A percentile compares a stretch with the other conserved stretches of the same genome.
Conservation (phyloP, 1,140 invertebrate genomes). For the Diabrotica undecimpunctata region DNA sequence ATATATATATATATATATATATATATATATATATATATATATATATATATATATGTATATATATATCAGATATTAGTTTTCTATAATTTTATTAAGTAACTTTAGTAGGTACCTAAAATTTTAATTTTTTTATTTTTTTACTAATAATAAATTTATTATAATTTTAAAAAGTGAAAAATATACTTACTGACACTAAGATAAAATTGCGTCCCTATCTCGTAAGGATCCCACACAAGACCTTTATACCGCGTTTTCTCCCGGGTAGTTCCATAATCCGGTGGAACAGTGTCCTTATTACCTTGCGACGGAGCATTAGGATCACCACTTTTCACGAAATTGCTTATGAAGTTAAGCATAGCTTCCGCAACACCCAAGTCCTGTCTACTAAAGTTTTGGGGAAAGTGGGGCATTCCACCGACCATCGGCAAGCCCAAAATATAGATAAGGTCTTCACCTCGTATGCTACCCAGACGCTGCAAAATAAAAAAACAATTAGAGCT, state of each 20-base stretch:
- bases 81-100: no score
- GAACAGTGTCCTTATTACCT: constrained; percentile 37
- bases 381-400: constrained; percentile 69
- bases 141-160: no score
- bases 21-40: no score
- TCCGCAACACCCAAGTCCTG: constrained; percentile 73
- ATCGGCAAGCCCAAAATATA: constrained; percentile 85
- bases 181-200: constrained; percentile 71
- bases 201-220: constrained; percentile 70
- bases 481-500: background rate
- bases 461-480: constrained; percentile 69
- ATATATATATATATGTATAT: no score
- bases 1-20: no score
- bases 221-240: constrained; percentile 65
- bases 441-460: constrained; percentile 79
- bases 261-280: constrained; percentile 54
- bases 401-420: constrained; percentile 61
- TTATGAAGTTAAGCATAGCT: constrained; percentile 69
- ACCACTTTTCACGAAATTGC: constrained; percentile 71
- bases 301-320: constrained; percentile 63
- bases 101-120: no score
- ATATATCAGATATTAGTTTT: no score
- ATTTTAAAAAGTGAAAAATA: no score
- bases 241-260: constrained; percentile 59
- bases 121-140: no score